Evolutionary conservation across 2,888 invertebrate genomes (phyloP).

Genomic region (Apotomis betuletana): DNA sequence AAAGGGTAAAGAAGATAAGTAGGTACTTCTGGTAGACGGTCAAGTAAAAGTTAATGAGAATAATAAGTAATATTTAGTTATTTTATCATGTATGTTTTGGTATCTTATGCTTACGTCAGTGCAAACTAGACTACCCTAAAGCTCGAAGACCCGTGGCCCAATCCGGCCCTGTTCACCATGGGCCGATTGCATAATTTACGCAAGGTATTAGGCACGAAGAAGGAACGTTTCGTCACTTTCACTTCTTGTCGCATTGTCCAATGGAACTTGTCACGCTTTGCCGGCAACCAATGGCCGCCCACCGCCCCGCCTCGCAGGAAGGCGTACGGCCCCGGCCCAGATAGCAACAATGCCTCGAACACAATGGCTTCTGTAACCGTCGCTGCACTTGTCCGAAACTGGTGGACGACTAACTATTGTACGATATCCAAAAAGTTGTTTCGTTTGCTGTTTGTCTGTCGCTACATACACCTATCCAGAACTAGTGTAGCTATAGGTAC

Average conservation of each 20-base stretch:
- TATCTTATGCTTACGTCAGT: no score
- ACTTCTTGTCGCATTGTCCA: conserved; percentile 76
- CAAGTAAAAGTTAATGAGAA: no score
- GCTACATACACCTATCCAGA: no score
- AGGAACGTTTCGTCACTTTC: conserved; percentile 75
- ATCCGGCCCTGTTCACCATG: conserved; percentile 48
- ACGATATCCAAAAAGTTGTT: not conserved
- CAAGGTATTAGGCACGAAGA: conserved; percentile 66
- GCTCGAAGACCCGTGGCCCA: not conserved
- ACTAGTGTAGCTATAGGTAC: no score
- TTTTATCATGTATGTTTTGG: no score
- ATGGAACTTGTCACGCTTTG: conserved; percentile 80
- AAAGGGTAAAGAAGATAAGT: no score
- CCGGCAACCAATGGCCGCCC: conserved; percentile 75
- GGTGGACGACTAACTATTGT: not conserved
- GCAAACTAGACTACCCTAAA: not conserved
- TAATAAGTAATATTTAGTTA: no score
- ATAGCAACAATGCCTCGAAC: conserved; percentile 57
- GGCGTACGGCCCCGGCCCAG: conserved; percentile 71
- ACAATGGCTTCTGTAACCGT: conserved; percentile 41
- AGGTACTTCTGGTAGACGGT: no score
- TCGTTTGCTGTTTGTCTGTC: no score
- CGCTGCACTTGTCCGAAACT: conserved; percentile 33
- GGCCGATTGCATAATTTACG: conserved; percentile 60
- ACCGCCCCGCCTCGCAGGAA: conserved; percentile 76